These are phyloP conservation scores for Cirrhinus mrigala DNA, from an alignment of 2,797 vertebrate genomes.

Conservation along the genomic window DNA sequence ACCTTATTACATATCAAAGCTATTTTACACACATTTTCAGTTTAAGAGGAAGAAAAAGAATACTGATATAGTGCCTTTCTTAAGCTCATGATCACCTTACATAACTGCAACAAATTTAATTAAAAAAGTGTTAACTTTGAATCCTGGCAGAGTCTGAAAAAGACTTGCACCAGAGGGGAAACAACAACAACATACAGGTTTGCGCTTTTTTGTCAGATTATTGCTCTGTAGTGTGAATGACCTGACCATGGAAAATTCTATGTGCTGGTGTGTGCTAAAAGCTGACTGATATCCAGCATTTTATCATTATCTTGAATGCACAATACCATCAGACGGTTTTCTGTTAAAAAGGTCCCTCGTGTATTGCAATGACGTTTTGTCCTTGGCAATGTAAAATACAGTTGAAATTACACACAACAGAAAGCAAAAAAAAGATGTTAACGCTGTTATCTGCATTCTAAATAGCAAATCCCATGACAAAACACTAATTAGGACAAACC, in stretches of 20 bases:
- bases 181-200: conserved; percentile 54
- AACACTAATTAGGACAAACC: neutral
- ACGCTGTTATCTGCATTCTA: neutral
- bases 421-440: neutral
- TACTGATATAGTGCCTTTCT: neutral
- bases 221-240: conserved; percentile 66
- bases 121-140: conserved; percentile 3
- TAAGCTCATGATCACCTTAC: neutral
- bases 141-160: conserved; percentile 2
- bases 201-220: conserved; percentile 62
- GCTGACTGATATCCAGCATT: neutral
- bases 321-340: neutral
- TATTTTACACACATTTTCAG: neutral
- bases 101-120: neutral
- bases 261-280: conserved; percentile 61
- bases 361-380: conserved; percentile 3
- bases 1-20: neutral
- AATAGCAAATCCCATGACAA: conserved; percentile 3
- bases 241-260: conserved; percentile 57
- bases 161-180: neutral
- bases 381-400: conserved; percentile 1
- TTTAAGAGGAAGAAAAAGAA: neutral
- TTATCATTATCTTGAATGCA: neutral
- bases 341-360: neutral
- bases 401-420: neutral